A percentile compares a stretch with the other conserved stretches of the same genome.
Evolutionary conservation across 2,797 vertebrate genomes (phyloP).

Genomic region (Hylomyscus alleni): DNA sequence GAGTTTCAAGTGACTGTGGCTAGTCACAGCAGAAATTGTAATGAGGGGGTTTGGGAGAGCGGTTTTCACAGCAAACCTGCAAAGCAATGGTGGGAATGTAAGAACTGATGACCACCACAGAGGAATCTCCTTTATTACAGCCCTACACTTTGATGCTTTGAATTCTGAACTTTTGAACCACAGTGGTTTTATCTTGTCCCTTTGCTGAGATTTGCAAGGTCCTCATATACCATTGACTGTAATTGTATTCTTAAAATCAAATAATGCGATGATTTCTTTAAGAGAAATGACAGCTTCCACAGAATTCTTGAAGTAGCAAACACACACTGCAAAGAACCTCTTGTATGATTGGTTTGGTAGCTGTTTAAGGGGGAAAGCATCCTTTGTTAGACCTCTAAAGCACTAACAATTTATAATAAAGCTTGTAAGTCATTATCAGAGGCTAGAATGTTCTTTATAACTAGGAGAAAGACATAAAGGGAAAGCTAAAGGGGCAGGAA

Average conservation of each 20-base stretch:
- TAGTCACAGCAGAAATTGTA: constrained; percentile 75
- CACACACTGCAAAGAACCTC: constrained; percentile 12
- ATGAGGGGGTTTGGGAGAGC: constrained; percentile 75
- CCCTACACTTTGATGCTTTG: constrained; percentile 80
- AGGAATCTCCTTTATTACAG: constrained; percentile 80
- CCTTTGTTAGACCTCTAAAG: constrained; percentile 74
- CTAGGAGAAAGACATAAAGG: constrained; percentile 69
- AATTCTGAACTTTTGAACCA: constrained; percentile 82
- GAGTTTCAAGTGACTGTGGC: constrained; percentile 75
- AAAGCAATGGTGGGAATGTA: constrained; percentile 78
- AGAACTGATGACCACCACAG: constrained; percentile 78
- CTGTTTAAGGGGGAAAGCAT: constrained; percentile 55
- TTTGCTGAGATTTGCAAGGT: constrained; percentile 78
- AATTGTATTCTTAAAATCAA: constrained; percentile 78
- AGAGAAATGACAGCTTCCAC: constrained; percentile 62
- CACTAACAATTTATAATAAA: constrained; percentile 74
- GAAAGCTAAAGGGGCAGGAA: constrained; percentile 72
- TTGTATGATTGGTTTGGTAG: constrained; percentile 53
- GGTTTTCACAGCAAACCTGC: constrained; percentile 73
- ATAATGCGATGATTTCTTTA: constrained; percentile 66
- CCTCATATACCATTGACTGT: constrained; percentile 50
- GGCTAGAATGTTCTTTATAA: constrained; percentile 66
- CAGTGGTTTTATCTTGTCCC: constrained; percentile 78
- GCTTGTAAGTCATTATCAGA: constrained; percentile 78
- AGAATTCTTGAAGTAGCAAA: constrained; percentile 64